A percentile compares a stretch with the other conserved stretches of the same genome.
Evolutionary conservation across 1,140 invertebrate species (phyloP).

Genomic region (Thalassaphorura encarpata): DNA sequence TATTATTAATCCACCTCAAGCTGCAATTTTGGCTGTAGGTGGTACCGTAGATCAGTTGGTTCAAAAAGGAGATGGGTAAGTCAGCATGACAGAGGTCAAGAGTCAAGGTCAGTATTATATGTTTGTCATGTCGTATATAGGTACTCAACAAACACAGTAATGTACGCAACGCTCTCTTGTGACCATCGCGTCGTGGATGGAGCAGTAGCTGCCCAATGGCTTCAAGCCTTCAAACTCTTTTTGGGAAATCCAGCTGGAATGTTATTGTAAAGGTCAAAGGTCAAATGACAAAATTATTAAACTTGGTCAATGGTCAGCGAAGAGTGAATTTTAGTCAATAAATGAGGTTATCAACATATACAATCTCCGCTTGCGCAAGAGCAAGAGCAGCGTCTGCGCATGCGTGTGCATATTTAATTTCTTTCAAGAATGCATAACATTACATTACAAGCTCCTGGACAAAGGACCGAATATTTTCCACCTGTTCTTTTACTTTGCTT

Average conservation of each 20-base stretch:
- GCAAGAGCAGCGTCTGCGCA: too few relatives aligned
- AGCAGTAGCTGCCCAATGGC: slow-evolving; percentile 59
- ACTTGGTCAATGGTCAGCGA: too few relatives aligned
- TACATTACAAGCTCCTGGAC: too few relatives aligned
- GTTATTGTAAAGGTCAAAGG: slow-evolving; percentile 46
- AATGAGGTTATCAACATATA: too few relatives aligned
- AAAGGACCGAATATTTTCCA: too few relatives aligned
- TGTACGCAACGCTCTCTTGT: slow-evolving; percentile 57
- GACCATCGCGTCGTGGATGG: slow-evolving; percentile 64
- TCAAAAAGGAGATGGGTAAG: too few relatives aligned
- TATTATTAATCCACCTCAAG: slow-evolving; percentile 60
- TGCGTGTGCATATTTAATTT: too few relatives aligned
- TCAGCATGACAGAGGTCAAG: slow-evolving; percentile 38
- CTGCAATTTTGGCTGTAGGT: slow-evolving; percentile 57
- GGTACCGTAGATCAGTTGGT: slow-evolving; percentile 46
- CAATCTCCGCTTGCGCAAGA: too few relatives aligned
- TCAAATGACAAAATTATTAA: too few relatives aligned
- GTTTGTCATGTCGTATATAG: background rate
- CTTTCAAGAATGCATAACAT: too few relatives aligned
- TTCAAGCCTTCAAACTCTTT: slow-evolving; percentile 50
- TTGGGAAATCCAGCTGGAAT: slow-evolving; percentile 55
- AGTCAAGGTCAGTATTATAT: slow-evolving; percentile 35
- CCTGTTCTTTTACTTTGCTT: too few relatives aligned
- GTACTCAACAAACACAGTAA: slow-evolving; percentile 41
- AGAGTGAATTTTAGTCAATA: too few relatives aligned